Conservation (phyloP, 2,888 invertebrate genomes). For the Sthenelais limicola region DNA sequence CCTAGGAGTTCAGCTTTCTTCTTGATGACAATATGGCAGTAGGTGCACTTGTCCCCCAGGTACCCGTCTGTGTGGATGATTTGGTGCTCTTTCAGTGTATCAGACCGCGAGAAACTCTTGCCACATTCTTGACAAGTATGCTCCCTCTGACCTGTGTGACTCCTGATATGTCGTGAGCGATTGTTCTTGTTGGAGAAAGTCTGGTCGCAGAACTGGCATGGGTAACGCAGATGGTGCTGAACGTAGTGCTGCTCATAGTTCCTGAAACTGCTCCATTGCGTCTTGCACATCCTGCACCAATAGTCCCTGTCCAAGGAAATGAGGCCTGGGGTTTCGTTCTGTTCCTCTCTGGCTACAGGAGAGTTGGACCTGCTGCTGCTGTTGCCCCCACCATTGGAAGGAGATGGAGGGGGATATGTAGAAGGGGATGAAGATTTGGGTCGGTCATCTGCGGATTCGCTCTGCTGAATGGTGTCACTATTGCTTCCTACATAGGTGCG, state of each 20-base stretch:
- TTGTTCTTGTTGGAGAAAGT: slow-evolving; percentile 53
- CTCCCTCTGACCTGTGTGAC: slow-evolving; percentile 44
- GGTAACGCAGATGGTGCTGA: slow-evolving; percentile 48
- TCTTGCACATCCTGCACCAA: slow-evolving; percentile 25
- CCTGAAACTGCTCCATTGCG: slow-evolving; percentile 42
- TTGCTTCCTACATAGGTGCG: too few species aligned
- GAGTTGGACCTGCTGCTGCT: background rate
- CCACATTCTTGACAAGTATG: slow-evolving; percentile 48
- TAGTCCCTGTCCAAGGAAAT: slow-evolving; percentile 19
- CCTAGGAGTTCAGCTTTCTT: slow-evolving; percentile 49
- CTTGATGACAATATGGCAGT: slow-evolving; percentile 46
- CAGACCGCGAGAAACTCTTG: slow-evolving; percentile 50
- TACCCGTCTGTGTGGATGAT: slow-evolving; percentile 53
- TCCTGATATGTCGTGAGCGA: slow-evolving; percentile 49
- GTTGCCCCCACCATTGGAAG: too few species aligned
- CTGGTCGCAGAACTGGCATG: slow-evolving; percentile 51
- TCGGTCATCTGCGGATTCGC: too few species aligned
- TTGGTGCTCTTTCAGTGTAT: slow-evolving; percentile 51
- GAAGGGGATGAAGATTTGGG: too few species aligned
- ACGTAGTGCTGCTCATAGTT: slow-evolving; percentile 49
- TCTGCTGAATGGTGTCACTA: too few species aligned
- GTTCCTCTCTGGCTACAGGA: background rate
- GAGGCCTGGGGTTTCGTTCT: background rate
- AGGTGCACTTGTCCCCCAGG: slow-evolving; percentile 45
- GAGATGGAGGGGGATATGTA: too few species aligned